Evolutionary conservation across 2,113 vertebrate species (phyloP), one percentile per base, ranked within the genome.

Genomic region (Tamias sibiricus): DNA sequence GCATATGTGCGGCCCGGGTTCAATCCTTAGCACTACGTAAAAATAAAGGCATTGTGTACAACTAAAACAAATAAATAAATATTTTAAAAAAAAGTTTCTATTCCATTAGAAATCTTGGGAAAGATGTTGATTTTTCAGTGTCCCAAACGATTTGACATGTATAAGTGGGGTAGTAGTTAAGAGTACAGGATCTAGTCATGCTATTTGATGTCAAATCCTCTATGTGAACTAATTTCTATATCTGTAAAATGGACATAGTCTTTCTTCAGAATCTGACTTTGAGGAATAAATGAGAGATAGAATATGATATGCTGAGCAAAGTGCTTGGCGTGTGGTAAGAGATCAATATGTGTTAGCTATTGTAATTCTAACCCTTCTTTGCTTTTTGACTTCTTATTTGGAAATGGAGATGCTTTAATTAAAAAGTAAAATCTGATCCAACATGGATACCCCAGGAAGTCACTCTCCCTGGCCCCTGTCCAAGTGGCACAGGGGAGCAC

Each of bases 331-430:
- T 52, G 37, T 57, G 17, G 66, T 75, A 92, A 44, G 30, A 24
- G 40, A 71, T 59, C 14, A 66, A 3, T 72, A 72, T 57, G 47
- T 54, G 40, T 30, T 62, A 62, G 14, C 32, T 69, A 17, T 68
- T 84, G 0, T 87, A 54, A 62, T 52, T 94, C 47, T 49, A 42
- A 68, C 24, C 19, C 57, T 59, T 76, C 80, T 52, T 93, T 49
- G 26, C 1, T 85, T 71, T 59, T 26, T 95, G 80, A 54, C 87
- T 85, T 92, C 47, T 86, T 89, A 24, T 44, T 93, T 71, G 49
- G 24, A 84, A 85, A 28, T 85, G 66, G 57, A 95, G 44, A 81
- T 80, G 71, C 77, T 88, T 69, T 42, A 77, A 87, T 89, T 87
- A 44, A 62, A 94, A 92, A 83, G 30, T 52, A 54, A 81, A 86